Evolutionary conservation across 2,888 invertebrate species (phyloP).

Genomic region (Clistopyga incitator): DNA sequence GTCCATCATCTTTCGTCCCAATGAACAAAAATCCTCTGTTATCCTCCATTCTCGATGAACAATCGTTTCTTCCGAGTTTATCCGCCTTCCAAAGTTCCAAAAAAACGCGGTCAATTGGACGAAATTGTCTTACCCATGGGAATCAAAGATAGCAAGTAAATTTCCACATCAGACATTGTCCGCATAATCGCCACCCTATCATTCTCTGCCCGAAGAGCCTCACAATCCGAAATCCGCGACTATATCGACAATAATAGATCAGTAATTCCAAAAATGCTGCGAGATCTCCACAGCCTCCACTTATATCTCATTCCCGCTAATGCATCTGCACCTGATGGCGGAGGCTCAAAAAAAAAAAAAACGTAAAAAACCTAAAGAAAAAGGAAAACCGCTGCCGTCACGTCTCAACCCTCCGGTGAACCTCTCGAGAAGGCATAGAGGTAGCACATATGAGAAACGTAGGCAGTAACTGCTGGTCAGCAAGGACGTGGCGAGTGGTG

Average conservation of each 20-base stretch:
- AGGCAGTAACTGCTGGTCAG: conserved; percentile 44
- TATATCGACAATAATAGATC: conserved; percentile 17
- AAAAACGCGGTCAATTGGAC: too few relatives aligned
- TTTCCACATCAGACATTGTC: too few relatives aligned
- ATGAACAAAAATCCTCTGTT: not conserved
- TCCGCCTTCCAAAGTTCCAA: not conserved
- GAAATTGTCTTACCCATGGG: too few relatives aligned
- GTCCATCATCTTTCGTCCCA: too few relatives aligned
- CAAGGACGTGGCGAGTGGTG: conserved; percentile 40
- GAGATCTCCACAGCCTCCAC: not conserved
- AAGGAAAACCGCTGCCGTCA: conserved; percentile 24
- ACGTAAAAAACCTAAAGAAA: conserved; percentile 13
- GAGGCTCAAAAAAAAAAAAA: not conserved
- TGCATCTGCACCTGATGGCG: conserved; percentile 45
- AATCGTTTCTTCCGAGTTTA: not conserved
- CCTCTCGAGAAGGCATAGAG: conserved; percentile 5
- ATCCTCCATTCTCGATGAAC: not conserved
- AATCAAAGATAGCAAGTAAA: too few relatives aligned
- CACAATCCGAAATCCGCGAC: not conserved
- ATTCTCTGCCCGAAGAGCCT: not conserved
- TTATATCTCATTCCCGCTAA: conserved; percentile 8
- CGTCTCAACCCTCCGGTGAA: conserved; percentile 15
- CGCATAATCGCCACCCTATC: not conserved
- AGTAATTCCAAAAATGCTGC: conserved; percentile 4
- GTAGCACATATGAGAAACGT: conserved; percentile 18